Conservation (phyloP, 35 echinoderm and acorn worm species). For the Acanthaster planci region DNA sequence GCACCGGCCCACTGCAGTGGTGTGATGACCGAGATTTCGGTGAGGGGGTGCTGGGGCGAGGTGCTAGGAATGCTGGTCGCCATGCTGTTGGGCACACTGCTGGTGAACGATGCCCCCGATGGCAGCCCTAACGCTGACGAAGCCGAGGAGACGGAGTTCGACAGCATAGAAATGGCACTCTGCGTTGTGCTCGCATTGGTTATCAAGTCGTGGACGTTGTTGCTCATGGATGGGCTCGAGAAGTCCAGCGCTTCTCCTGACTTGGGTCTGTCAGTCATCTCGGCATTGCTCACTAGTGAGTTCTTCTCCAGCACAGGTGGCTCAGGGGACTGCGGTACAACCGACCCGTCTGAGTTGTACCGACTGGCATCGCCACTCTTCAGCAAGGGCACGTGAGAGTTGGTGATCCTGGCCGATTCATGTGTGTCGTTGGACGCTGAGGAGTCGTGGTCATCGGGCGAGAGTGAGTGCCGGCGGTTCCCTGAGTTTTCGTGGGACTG, state of each 20-base stretch:
- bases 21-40: conserved; percentile 62
- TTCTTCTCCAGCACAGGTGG: conserved; percentile 36
- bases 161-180: conserved; percentile 32
- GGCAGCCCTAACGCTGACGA: conserved; percentile 4
- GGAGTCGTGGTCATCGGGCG: conserved; percentile 34
- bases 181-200: conserved; percentile 52
- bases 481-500: conserved; percentile 38
- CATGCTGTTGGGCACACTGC: conserved; percentile 37
- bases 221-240: conserved; percentile 33
- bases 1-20: conserved; percentile 59
- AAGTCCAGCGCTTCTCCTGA: conserved; percentile 50
- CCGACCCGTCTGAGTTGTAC: conserved; percentile 21
- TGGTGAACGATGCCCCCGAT: background rate
- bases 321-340: conserved; percentile 40
- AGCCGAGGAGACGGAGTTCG: conserved; percentile 21
- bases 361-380: background rate
- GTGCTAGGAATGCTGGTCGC: conserved; percentile 38
- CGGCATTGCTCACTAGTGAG: conserved; percentile 24
- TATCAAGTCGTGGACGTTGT: conserved; percentile 42
- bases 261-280: conserved; percentile 37
- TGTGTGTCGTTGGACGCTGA: conserved; percentile 49
- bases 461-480: conserved; percentile 35
- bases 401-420: conserved; percentile 20
- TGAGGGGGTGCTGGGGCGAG: conserved; percentile 30
- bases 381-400: conserved; percentile 28